phyloP scores from a whole-genome alignment of 2,797 vertebrate genomes.

The Myotis planiceps region DNA sequence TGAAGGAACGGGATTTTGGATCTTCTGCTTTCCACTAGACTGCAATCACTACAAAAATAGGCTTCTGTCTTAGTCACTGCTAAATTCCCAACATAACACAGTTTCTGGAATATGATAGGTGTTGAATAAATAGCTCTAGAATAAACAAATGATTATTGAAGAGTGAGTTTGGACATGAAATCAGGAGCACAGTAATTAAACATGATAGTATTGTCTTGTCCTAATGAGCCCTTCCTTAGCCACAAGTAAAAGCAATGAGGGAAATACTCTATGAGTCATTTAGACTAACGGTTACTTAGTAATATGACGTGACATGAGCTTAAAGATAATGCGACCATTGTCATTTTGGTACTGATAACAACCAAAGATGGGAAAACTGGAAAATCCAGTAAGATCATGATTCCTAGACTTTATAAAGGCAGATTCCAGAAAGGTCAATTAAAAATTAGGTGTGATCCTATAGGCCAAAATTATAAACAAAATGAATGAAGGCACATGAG shows the following conservation, averaged over 20 bases:
- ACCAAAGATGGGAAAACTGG: constrained; percentile 55
- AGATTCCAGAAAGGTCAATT: constrained; percentile 47
- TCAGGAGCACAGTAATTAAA: constrained; percentile 23
- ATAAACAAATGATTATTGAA: constrained; percentile 4
- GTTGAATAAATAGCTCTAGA: background rate
- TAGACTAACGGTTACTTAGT: constrained; percentile 55
- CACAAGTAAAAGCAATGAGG: constrained; percentile 30
- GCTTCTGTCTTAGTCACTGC: background rate
- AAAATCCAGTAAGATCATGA: constrained; percentile 58
- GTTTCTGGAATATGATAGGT: constrained; percentile 7
- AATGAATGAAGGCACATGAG: background rate
- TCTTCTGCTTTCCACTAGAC: constrained; percentile 1
- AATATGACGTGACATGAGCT: background rate
- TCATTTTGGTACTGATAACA: constrained; percentile 49
- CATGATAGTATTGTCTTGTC: constrained; percentile 11
- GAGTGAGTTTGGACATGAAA: background rate
- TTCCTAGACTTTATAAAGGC: constrained; percentile 17
- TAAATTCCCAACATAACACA: constrained; percentile 18
- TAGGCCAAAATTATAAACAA: background rate
- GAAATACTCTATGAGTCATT: constrained; percentile 34
- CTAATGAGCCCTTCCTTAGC: constrained; percentile 53
- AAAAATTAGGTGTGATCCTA: constrained; percentile 19
- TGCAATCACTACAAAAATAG: constrained; percentile 42
- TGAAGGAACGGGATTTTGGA: background rate
- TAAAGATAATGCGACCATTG: constrained; percentile 63